phyloP scores from a whole-genome alignment of 1,140 invertebrate genomes.

The Pseudomyrmex concolor region DNA sequence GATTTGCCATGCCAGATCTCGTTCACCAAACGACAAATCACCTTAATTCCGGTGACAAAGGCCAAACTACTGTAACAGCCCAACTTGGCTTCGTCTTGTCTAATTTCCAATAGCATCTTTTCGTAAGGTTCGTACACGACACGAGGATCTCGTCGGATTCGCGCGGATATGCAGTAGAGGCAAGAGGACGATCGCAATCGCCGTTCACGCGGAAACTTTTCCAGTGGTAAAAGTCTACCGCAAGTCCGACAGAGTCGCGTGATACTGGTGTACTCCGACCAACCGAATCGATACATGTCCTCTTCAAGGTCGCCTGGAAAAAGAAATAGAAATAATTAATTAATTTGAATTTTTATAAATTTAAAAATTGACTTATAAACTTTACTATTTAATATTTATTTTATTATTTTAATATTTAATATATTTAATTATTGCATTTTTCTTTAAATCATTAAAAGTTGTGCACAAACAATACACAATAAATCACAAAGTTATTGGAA shows the following conservation, averaged over 20 bases:
- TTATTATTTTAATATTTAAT: background rate
- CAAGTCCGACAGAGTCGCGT: conserved; percentile 69
- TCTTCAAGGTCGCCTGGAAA: conserved; percentile 19
- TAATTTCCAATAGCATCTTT: conserved; percentile 86
- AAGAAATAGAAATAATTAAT: conserved; percentile 2
- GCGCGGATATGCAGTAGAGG: conserved; percentile 65
- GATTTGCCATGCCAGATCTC: conserved; percentile 89
- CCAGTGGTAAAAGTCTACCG: conserved; percentile 46
- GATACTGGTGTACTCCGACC: background rate
- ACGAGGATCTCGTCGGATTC: conserved; percentile 50
- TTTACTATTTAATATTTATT: background rate
- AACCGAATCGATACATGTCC: background rate
- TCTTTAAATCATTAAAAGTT: background rate
- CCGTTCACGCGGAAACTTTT: conserved; percentile 49
- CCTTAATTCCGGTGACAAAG: conserved; percentile 86
- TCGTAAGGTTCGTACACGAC: conserved; percentile 84
- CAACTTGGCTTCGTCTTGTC: conserved; percentile 84
- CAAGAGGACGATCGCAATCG: conserved; percentile 59
- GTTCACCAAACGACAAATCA: conserved; percentile 88
- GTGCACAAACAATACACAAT: background rate
- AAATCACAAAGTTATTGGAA: background rate
- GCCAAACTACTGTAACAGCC: conserved; percentile 85
- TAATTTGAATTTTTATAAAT: background rate
- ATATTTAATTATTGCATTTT: too few relatives aligned
- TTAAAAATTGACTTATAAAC: background rate